Base-by-base conservation (phyloP, 2,797 vertebrate species). In the Botia kubotai region DNA sequence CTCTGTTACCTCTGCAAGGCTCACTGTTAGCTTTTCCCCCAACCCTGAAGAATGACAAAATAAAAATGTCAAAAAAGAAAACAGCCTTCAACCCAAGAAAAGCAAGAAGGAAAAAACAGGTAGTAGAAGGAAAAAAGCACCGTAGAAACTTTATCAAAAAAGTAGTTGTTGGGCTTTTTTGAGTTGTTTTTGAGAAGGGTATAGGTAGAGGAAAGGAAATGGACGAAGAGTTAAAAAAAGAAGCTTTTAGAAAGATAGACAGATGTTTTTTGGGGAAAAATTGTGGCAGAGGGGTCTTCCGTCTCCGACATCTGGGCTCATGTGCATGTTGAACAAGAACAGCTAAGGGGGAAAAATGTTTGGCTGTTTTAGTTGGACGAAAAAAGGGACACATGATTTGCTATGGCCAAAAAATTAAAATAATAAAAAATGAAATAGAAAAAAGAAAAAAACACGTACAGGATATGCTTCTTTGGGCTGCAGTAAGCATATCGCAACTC, bases 341-440 rank as follows among this genome's bases (percentile, higher is more conserved):
- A 98, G 97, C 97, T 99, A 98, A 98, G 96, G 96, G 96, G 95
- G 97, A 96, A 95, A 97, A 96, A 97, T 96, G 95, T 95, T 96
- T 96, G 97, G 97, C 97, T 97, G 96, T 96, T 97, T 97, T 95
- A 96, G 93, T 96, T 95, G 96, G 96, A 97, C 93, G 96, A 98
- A 98, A 98, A 26, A 94, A 97, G 97, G 97, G 96, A 98, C 96
- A 97, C 95, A 98, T 99, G 97, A 95, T 96, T 97, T 94, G 96
- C 96, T 96, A 96, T 94, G 96, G 96, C 95, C 96, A 93, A 93
- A 94, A 93, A 93, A 72, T 33, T 3, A 33, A 33, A 33, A 33
- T 33, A 33, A 33, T 33, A 33, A 33, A 33, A 33, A 33, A 33
- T 33, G 33, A 33, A 33, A 33, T 33, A 33, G 33, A 86, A 75